Conservation (phyloP, 2,888 invertebrate species). For the Allolobophora icterica region DNA sequence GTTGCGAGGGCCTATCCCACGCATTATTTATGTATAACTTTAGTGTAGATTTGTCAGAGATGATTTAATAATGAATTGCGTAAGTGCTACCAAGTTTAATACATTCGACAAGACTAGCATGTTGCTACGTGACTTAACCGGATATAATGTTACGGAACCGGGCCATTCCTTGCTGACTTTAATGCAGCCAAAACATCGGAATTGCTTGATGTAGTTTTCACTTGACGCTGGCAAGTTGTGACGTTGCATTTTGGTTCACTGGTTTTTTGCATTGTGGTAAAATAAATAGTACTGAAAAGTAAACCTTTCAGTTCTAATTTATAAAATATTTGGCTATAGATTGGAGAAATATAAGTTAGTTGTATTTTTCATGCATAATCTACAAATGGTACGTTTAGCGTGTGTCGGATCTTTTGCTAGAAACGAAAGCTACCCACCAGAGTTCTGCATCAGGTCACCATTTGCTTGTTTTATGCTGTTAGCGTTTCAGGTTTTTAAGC, state of each 20-base stretch:
- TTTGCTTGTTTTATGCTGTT: not conserved
- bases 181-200: too few species aligned
- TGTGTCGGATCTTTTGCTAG: too few species aligned
- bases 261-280: not conserved
- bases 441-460: not conserved
- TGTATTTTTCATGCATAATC: too few species aligned
- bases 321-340: not conserved
- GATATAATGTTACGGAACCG: not conserved
- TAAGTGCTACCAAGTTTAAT: slow-evolving; percentile 7
- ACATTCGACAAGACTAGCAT: not conserved
- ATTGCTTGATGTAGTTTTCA: not conserved
- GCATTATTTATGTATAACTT: not conserved
- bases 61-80: not conserved
- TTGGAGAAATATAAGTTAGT: too few species aligned
- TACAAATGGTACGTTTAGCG: too few species aligned
- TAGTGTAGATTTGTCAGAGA: not conserved
- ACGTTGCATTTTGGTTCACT: not conserved
- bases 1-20: not conserved
- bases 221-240: not conserved
- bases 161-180: not conserved
- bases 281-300: too few species aligned
- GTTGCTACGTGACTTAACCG: not conserved
- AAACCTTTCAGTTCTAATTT: not conserved
- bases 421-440: not conserved
- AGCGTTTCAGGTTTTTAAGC: not conserved